Conservation (phyloP, 2,113 vertebrate species). For the Stercorarius parasiticus region DNA sequence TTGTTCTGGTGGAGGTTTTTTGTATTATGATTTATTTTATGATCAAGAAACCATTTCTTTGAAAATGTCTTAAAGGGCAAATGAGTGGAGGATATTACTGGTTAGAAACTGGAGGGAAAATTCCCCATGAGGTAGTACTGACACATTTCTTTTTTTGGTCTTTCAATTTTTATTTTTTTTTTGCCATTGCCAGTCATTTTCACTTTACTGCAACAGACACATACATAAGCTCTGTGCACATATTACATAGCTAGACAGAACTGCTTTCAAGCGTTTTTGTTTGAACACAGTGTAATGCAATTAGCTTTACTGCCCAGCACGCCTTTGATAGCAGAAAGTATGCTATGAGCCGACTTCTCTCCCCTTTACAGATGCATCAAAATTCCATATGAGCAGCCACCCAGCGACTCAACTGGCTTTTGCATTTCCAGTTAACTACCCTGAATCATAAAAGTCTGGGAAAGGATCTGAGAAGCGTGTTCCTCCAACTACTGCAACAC, state of each 20-base stretch:
- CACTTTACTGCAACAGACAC: background rate
- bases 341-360: background rate
- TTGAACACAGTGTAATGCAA: background rate
- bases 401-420: background rate
- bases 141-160: background rate
- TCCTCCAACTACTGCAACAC: background rate
- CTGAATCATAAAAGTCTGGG: constrained; percentile 37
- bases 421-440: constrained; percentile 39
- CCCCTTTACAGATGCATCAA: constrained; percentile 20
- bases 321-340: constrained; percentile 31
- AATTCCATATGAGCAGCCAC: constrained; percentile 52
- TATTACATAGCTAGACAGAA: background rate
- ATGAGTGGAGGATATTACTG: background rate
- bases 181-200: background rate
- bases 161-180: background rate
- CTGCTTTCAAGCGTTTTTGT: background rate
- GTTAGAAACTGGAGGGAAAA: background rate
- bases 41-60: background rate
- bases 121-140: background rate
- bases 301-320: constrained; percentile 9
- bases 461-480: background rate
- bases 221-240: background rate
- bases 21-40: background rate
- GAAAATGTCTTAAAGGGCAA: background rate
- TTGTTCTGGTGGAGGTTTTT: background rate